A percentile compares a stretch with the other conserved stretches of the same genome.
These are phyloP conservation scores for Agriopis marginaria DNA, from an alignment of 2,888 invertebrate species.

Conservation along the genomic window DNA sequence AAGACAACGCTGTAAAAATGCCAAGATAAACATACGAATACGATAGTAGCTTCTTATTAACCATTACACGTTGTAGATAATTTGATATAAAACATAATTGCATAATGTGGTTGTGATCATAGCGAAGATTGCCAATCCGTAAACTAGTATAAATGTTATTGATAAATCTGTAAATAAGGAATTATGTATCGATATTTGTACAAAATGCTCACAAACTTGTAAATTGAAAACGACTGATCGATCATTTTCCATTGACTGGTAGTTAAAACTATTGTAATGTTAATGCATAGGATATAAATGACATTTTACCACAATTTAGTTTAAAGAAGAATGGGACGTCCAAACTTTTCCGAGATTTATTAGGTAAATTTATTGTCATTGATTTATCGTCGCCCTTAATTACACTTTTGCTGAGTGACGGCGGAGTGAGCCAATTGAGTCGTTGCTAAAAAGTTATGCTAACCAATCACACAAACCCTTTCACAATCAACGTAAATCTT, in stretches of 20 bases:
- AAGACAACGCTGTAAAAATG: constrained; percentile 26
- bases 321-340: constrained; percentile 34
- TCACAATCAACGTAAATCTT: background rate
- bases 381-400: constrained; percentile 28
- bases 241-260: constrained; percentile 82
- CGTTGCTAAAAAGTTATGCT: constrained; percentile 11
- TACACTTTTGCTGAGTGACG: constrained; percentile 17
- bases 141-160: constrained; percentile 61
- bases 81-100: constrained; percentile 63
- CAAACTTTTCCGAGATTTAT: constrained; percentile 25
- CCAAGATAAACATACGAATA: constrained; percentile 40
- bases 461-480: background rate
- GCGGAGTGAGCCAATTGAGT: constrained; percentile 6
- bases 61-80: constrained; percentile 39
- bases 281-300: constrained; percentile 43
- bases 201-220: constrained; percentile 84
- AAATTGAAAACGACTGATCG: constrained; percentile 83
- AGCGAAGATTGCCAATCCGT: constrained; percentile 82
- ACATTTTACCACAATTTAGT: constrained; percentile 29
- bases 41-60: constrained; percentile 1
- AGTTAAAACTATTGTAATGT: constrained; percentile 62
- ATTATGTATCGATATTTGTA: constrained; percentile 80
- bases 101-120: constrained; percentile 85
- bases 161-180: constrained; percentile 74
- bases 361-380: constrained; percentile 23